A percentile compares a stretch with the other conserved stretches of the same genome.
phyloP scores from a whole-genome alignment of 2,888 invertebrate species.

The Tetranychus truncatus region DNA sequence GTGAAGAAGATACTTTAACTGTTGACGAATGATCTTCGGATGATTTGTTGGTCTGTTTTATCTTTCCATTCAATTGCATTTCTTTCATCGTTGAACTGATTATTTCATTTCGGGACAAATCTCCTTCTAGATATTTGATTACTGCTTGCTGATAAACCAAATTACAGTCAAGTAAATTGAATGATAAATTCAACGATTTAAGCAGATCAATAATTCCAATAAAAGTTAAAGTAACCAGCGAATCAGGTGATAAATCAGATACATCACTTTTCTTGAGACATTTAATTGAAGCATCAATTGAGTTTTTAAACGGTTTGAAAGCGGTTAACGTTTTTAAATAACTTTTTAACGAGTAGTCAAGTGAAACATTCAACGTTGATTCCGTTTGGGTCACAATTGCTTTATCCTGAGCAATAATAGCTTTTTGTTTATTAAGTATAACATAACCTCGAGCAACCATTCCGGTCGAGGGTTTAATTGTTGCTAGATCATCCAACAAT shows the following conservation, averaged over 20 bases:
- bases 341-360: not conserved
- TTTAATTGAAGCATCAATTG: not conserved
- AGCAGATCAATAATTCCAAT: not conserved
- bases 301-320: not conserved
- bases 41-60: not conserved
- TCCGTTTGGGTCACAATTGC: not conserved
- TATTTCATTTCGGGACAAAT: not conserved
- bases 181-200: not conserved
- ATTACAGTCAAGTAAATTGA: not conserved
- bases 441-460: not conserved
- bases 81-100: not conserved
- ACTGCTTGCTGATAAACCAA: not conserved
- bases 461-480: not conserved
- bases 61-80: not conserved
- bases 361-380: not conserved
- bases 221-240: not conserved
- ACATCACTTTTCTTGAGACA: not conserved
- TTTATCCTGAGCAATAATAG: not conserved
- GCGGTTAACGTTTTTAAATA: not conserved
- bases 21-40: not conserved
- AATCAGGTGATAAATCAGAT: not conserved
- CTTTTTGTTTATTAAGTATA: not conserved
- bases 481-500: not conserved
- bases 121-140: not conserved
- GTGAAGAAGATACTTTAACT: not conserved